Conservation (phyloP, 1,140 invertebrate species). For the Trialeurodes vaporariorum region DNA sequence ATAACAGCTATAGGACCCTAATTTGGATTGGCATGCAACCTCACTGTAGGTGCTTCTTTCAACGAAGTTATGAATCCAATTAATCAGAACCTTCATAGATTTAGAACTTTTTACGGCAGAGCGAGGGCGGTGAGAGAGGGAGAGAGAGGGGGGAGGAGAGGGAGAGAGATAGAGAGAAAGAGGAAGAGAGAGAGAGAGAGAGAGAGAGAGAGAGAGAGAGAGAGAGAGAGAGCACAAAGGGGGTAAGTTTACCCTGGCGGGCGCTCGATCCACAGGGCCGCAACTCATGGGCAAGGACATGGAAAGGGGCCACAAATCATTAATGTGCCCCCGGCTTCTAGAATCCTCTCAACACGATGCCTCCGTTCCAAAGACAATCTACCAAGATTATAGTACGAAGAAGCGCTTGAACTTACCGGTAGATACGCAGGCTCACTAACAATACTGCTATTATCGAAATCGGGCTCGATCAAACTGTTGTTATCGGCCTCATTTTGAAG, state of each 20-base stretch:
- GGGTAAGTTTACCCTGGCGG: background rate
- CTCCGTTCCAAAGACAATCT: background rate
- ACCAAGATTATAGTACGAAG: background rate
- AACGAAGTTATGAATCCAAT: too few relatives aligned
- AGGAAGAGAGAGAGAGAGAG: too few relatives aligned
- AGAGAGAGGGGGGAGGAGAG: too few relatives aligned
- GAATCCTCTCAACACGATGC: background rate
- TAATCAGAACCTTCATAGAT: too few relatives aligned
- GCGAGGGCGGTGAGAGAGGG: too few relatives aligned
- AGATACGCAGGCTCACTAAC: constrained; percentile 61
- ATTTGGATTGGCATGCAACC: too few relatives aligned
- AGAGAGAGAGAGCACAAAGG: constrained; percentile 2
- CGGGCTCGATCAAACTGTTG: constrained; percentile 29
- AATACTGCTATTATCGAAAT: constrained; percentile 45
- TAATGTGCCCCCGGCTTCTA: constrained; percentile 8
- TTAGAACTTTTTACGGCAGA: too few relatives aligned
- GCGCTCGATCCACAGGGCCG: background rate
- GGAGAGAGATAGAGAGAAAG: too few relatives aligned
- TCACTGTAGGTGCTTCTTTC: too few relatives aligned
- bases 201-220: too few relatives aligned
- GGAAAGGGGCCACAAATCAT: background rate
- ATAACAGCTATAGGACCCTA: too few relatives aligned
- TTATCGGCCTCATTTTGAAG: constrained; percentile 48
- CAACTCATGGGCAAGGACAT: background rate
- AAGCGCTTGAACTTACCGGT: constrained; percentile 19